Evolutionary conservation across 2,113 vertebrate genomes (phyloP).

Genomic region (Rafetus swinhoei): DNA sequence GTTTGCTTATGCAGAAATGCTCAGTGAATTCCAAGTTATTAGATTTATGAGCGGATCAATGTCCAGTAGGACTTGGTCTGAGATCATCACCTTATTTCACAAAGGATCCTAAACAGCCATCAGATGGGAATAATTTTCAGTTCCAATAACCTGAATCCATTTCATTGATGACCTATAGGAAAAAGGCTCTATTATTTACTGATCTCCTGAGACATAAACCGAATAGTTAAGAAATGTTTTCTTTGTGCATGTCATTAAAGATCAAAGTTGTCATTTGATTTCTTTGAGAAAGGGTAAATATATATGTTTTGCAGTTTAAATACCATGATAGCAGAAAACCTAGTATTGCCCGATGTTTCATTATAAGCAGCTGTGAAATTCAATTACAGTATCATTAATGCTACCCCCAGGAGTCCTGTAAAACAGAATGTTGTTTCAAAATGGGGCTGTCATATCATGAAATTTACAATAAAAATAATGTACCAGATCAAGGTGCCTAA

Average conservation of each 20-base stretch:
- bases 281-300: constrained; percentile 1
- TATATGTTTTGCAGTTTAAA: constrained; percentile 12
- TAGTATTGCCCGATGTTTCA: not conserved
- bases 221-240: not conserved
- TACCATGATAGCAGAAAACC: not conserved
- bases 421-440: not conserved
- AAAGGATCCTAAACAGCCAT: not conserved
- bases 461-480: not conserved
- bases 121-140: not conserved
- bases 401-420: not conserved
- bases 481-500: not conserved
- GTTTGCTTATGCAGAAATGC: not conserved
- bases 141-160: not conserved
- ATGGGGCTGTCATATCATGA: not conserved
- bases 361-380: constrained; percentile 28
- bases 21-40: not conserved
- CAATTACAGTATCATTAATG: not conserved
- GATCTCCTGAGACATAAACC: not conserved
- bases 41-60: not conserved
- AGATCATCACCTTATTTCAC: not conserved
- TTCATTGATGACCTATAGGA: not conserved
- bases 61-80: not conserved
- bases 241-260: not conserved
- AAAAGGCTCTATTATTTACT: not conserved
- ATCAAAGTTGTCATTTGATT: not conserved